phyloP scores from a whole-genome alignment of 2,797 vertebrate genomes.

The Arctocebus calabarensis region DNA sequence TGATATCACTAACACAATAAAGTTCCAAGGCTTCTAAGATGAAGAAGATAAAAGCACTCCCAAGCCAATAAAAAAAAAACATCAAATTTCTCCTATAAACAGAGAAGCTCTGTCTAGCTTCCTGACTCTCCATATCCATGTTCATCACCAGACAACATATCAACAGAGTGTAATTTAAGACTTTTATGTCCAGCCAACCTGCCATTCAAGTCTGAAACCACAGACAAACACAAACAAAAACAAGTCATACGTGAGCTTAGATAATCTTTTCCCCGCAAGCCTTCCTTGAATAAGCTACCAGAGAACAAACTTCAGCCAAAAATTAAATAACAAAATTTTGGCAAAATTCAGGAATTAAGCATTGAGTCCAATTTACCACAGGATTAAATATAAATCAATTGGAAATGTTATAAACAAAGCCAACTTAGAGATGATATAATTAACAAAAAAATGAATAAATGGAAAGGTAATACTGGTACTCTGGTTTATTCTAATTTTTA shows the following conservation, averaged over 20 bases:
- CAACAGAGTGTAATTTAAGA: not conserved
- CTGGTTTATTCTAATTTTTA: constrained; percentile 11
- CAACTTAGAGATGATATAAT: not conserved
- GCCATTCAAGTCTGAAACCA: constrained; percentile 8
- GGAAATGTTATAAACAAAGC: not conserved
- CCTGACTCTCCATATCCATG: not conserved
- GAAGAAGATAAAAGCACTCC: not conserved
- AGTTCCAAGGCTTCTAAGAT: not conserved
- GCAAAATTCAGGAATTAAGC: not conserved
- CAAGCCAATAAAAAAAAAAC: not conserved
- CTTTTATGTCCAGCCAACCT: constrained; percentile 44
- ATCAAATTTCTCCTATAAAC: not conserved
- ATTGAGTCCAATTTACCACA: not conserved
- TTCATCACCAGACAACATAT: not conserved
- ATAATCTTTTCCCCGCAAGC: not conserved
- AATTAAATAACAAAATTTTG: not conserved
- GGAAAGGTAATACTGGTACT: not conserved
- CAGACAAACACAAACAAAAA: not conserved
- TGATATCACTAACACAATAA: constrained; percentile 2
- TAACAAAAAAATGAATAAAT: not conserved
- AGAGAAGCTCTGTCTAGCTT: not conserved
- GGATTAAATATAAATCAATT: not conserved
- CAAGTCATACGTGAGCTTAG: not conserved
- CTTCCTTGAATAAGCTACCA: not conserved
- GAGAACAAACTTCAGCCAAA: constrained; percentile 28